These are phyloP conservation scores for Dryas iulia DNA, from an alignment of 1,140 invertebrate genomes.

Conservation along the genomic window DNA sequence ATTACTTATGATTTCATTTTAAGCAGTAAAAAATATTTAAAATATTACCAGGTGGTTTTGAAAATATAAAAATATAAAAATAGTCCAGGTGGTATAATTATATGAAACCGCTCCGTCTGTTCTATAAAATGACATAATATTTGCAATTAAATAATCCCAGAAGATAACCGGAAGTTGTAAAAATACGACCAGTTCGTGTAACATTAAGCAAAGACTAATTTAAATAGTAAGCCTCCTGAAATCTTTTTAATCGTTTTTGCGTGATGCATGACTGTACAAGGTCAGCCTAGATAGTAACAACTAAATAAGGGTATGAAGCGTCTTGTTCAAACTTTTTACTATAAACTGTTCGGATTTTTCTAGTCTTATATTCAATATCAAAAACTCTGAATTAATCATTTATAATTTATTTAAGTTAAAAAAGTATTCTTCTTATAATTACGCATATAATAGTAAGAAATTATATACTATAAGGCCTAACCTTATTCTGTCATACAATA, in stretches of 20 bases:
- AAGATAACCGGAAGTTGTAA: background rate
- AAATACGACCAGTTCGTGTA: background rate
- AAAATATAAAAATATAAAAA: too few species aligned
- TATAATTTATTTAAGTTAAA: background rate
- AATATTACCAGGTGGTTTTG: too few species aligned
- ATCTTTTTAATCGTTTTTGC: background rate
- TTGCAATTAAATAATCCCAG: too few species aligned
- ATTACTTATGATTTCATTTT: too few species aligned
- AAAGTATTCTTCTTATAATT: background rate
- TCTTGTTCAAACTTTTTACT: background rate
- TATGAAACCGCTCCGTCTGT: too few species aligned
- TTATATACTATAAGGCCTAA: constrained; percentile 1
- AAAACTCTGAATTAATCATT: background rate
- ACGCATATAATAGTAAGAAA: background rate
- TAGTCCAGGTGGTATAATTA: too few species aligned
- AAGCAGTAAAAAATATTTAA: too few species aligned
- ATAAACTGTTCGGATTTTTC: background rate
- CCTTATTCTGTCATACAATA: constrained; percentile 8
- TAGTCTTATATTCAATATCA: too few species aligned
- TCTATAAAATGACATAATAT: too few species aligned
- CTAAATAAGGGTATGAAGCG: background rate
- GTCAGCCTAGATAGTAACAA: background rate
- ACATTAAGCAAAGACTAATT: background rate
- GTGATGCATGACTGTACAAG: background rate
- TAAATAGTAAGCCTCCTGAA: background rate